These are phyloP conservation scores for Nerophis lumbriciformis DNA, from an alignment of 2,113 vertebrate species.

Conservation along the genomic window DNA sequence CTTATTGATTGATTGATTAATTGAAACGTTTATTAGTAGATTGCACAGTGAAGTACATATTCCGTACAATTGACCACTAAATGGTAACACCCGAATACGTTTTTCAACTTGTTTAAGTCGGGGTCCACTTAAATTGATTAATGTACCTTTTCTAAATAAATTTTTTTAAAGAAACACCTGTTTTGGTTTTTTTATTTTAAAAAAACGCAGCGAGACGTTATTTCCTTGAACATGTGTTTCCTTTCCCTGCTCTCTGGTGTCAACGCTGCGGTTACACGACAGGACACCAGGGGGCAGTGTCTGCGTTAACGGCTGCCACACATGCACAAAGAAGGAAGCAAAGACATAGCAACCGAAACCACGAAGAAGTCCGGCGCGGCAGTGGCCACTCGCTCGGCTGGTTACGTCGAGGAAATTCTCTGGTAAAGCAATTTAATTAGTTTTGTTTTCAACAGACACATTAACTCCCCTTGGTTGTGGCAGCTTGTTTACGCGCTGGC, in stretches of 20 bases:
- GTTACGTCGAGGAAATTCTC: conserved; percentile 18
- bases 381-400: conserved; percentile 21
- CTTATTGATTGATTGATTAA: no score
- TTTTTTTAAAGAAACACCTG: not conserved
- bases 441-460: no score
- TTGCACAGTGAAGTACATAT: no score
- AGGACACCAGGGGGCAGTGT: conserved; percentile 2
- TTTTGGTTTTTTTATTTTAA: not conserved
- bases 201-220: no score
- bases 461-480: accelerated
- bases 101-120: no score
- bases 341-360: not conserved
- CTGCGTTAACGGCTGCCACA: accelerated
- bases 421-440: conserved; percentile 25
- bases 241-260: not conserved
- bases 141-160: not conserved
- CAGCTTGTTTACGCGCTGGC: accelerated
- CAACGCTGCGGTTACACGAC: not conserved
- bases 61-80: no score
- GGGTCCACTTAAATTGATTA: no score
- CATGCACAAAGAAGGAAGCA: conserved; percentile 15
- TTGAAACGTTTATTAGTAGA: no score
- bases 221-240: no score
- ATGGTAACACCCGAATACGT: no score
- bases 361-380: conserved; percentile 4